Conservation (phyloP, 1,140 invertebrate genomes). For the Panagrolaimus sp. region DNA sequence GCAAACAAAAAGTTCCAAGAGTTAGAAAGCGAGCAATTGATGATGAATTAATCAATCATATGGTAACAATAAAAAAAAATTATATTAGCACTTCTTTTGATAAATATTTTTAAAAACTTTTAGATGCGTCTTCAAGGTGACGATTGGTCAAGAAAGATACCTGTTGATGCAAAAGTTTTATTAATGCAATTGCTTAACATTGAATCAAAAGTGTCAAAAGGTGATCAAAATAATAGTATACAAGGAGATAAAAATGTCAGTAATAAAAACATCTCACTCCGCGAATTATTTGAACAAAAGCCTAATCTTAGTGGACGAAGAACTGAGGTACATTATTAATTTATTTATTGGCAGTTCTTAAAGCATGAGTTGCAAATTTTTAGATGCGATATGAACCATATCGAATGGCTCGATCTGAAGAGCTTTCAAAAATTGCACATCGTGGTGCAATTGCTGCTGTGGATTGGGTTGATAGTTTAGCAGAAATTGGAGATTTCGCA, state of each 20-base stretch:
- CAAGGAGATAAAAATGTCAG: constrained; percentile 8
- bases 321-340: constrained; percentile 36
- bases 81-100: neutral
- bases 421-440: constrained; percentile 53
- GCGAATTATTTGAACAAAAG: constrained; percentile 55
- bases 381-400: constrained; percentile 58
- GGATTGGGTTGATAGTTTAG: constrained; percentile 55
- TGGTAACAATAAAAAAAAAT: constrained; percentile 34
- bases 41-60: constrained; percentile 56
- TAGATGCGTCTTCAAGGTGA: constrained; percentile 54
- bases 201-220: constrained; percentile 51
- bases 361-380: constrained; percentile 5
- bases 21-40: constrained; percentile 49
- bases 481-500: constrained; percentile 47
- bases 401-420: constrained; percentile 52
- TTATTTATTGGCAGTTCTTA: no score
- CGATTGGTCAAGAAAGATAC: constrained; percentile 56
- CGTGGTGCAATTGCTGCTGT: constrained; percentile 55
- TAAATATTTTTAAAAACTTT: constrained; percentile 13
- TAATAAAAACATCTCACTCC: constrained; percentile 41
- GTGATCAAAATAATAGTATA: constrained; percentile 18
- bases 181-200: constrained; percentile 58
- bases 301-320: constrained; percentile 37
- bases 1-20: constrained; percentile 54
- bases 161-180: constrained; percentile 51